Base-by-base conservation (phyloP, 1,140 invertebrate species). In the Zaprionus tsacasi region DNA sequence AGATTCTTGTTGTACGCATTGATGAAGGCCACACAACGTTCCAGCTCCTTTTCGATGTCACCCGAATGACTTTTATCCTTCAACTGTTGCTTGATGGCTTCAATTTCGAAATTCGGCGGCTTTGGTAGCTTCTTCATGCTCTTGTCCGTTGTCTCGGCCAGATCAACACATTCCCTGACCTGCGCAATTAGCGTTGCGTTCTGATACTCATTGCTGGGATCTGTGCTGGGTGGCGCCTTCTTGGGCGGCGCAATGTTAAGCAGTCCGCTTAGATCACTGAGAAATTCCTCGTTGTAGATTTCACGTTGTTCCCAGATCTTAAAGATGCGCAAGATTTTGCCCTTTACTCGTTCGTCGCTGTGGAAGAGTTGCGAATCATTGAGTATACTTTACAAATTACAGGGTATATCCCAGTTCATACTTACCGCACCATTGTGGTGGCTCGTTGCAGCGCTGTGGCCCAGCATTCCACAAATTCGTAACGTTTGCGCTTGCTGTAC, bases 271-370 rank as follows among this genome's bases (percentile, higher is more conserved):
- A 99, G 93, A 93, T 98, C 97, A 25, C 96, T 94, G 11, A 98
- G 94, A 91, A 98, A 98, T 79, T 96, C 96, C 86, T 97, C 95
- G 91, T 96, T 96, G 92, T 98, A 99, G 7, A 99, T 95, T 71
- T 95, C 95, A 83, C 98, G 93, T 87, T 99, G 96, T 92, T 97
- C 96, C 98, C 98, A 99, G 61, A 99, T 98, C 87, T 97, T 98
- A 90, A 99, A 97, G 70, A 99, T 97, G 63, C 98, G 94, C 65
- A 97, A 93, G 63, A 99, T 96, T 91, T 97, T 96, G 70, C 96
- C 94, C 82, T 96, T 95, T 6, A 99, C 97, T 92, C 97, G 97
- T 54, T 97, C 96, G 93, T 98, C 97, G 78, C 97, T 97, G 88
- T 63, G 93, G 93, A 71, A 27, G 56, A 58, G 6, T 13, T 17